Conservation (phyloP, 2,797 vertebrate genomes). For the Phoeniculus purpureus region DNA sequence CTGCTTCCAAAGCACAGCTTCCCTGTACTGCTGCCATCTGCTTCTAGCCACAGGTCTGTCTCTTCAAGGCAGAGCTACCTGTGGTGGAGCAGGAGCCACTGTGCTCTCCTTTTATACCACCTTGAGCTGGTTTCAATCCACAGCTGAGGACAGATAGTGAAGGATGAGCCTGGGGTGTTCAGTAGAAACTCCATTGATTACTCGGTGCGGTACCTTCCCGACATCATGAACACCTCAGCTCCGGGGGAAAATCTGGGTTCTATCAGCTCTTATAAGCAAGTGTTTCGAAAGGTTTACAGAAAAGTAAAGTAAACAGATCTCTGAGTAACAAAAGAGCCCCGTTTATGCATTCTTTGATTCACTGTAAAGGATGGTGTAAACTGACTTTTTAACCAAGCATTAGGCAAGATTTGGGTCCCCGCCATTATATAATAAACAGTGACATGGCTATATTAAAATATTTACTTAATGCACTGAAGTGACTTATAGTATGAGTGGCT, state of each 20-base stretch:
- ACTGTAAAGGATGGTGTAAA: constrained; percentile 92
- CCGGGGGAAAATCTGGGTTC: constrained; percentile 80
- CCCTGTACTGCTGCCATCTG: neutral
- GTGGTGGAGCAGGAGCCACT: neutral
- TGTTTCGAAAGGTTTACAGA: constrained; percentile 88
- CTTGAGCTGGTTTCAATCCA: neutral
- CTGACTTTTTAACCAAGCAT: constrained; percentile 95
- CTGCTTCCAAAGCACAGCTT: neutral
- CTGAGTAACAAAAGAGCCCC: constrained; percentile 86
- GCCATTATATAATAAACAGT: constrained; percentile 99
- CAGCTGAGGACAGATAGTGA: neutral
- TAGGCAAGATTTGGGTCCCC: constrained; percentile 96
- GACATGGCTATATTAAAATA: constrained; percentile 98
- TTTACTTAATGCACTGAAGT: constrained; percentile 99
- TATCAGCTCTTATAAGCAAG: constrained; percentile 85
- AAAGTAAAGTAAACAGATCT: constrained; percentile 88
- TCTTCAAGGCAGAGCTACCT: neutral
- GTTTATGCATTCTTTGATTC: constrained; percentile 87
- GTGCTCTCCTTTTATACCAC: neutral
- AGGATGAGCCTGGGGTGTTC: neutral
- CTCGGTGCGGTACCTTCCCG: constrained; percentile 64
- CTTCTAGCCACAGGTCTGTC: neutral
- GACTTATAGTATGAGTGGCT: constrained; percentile 98
- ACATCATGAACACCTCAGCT: constrained; percentile 78
- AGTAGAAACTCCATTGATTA: constrained; percentile 73